Evolutionary conservation across 2,797 vertebrate genomes (phyloP), one percentile per base, ranked within the genome.

Genomic region (Lerista edwardsae): DNA sequence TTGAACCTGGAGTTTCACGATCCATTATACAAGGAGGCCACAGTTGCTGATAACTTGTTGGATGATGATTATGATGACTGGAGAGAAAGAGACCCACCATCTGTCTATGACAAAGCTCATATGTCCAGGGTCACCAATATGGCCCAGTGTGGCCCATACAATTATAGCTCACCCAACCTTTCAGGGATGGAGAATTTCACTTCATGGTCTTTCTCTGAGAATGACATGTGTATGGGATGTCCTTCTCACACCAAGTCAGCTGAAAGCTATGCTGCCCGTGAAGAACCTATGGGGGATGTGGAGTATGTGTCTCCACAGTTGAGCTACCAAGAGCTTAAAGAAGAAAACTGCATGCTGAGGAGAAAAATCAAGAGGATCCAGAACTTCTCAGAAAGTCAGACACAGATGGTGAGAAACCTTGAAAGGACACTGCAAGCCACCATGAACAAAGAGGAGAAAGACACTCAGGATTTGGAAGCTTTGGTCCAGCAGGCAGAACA

Each of bases 401-500:
- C 89, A 0, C 88, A 84, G 89, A 95, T 93, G 94, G 93, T 96
- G 65, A 83, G 12, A 17, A 94, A 94, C 0, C 95, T 98, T 17
- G 94, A 96, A n/a, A 94, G 95, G 41, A 97, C 97, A 83, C 84
- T 98, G 79, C 94, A 95, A 73, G 94, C 93, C 23, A 97, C 95
- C 76, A 94, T 95, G 89, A 86, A 92, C 0, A 96, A 96, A 92
- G 96, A 97, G 84, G 95, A 98, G 88, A 96, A 96, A 67, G 97
- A 98, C 85, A 95, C 94, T 1, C 95, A 87, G 19, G 96, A 97
- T 39, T 91, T 98, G 84, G 97, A 97, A 91, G 95, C 93, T 0
- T 96, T 97, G 94, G 95, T 97, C 3, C 97, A 97, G 44, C 96
- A 95, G 79, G 96, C 96, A 69, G 97, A 98, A 79, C 90, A 95